Evolutionary conservation across 2,797 vertebrate genomes (phyloP).

Genomic region (Hydrolagus colliei): DNA sequence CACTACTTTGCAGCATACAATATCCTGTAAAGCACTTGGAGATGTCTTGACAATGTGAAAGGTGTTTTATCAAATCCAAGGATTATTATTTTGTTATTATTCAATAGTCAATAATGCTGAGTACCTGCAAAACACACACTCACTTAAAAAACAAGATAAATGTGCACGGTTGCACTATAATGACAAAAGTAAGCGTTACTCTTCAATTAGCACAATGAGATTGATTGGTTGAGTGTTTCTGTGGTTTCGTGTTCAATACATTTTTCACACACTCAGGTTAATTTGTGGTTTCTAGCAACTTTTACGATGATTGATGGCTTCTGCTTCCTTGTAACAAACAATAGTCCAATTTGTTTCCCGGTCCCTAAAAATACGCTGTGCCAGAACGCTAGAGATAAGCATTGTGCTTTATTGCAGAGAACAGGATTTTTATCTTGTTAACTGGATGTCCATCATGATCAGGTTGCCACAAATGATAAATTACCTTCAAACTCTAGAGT

Average conservation of each 20-base stretch:
- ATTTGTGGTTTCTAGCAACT: neutral
- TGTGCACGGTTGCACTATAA: neutral
- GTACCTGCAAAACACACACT: neutral
- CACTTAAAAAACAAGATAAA: slow-evolving; percentile 7
- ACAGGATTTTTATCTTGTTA: neutral
- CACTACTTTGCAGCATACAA: too few relatives aligned
- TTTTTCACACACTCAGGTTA: slow-evolving; percentile 5
- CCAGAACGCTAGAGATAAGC: neutral
- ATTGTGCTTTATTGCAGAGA: neutral
- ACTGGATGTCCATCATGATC: neutral
- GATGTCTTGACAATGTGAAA: too few relatives aligned
- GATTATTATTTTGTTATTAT: neutral
- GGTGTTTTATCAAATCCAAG: too few relatives aligned
- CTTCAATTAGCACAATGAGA: slow-evolving; percentile 11
- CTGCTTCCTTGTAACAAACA: neutral
- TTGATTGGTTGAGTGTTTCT: slow-evolving; percentile 10
- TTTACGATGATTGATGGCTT: slow-evolving; percentile 12
- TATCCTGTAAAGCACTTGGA: too few relatives aligned
- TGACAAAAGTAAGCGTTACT: neutral
- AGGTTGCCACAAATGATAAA: neutral
- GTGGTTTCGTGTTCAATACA: neutral
- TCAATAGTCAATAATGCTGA: slow-evolving; percentile 7
- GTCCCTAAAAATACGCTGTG: slow-evolving; percentile 1
- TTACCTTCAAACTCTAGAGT: too few relatives aligned
- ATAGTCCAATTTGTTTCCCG: slow-evolving; percentile 16